Evolutionary conservation across 1,140 invertebrate species (phyloP), one percentile per base, ranked within the genome.

Genomic region (Aphidius ervi): DNA sequence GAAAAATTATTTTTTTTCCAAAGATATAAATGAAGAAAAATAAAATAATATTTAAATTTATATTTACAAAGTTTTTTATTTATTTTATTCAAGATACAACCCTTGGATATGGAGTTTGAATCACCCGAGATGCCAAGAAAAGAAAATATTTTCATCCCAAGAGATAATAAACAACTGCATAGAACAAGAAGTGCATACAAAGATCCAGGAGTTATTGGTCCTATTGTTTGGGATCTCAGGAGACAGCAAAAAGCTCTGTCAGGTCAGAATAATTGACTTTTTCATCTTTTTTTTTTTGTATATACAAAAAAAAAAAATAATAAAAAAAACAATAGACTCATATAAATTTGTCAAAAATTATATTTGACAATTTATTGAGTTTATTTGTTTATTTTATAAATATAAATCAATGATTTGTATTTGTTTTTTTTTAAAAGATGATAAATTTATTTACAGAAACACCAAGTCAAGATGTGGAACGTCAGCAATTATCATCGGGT

Each of bases 141-240:
- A 4, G 65, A 67, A 9, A 66, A 64, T 49, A 56, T 60, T 9
- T 57, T 58, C 9, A 58, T 20, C 37, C 39, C 60, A 56, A 56
- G 64, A 65, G 41, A 61, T 8, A 68, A 71, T 43, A 66, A 63
- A 10, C 67, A 68, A 57, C 65, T 77, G 6, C 56, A 61, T 9
- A 70, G 73, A 65, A 66, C 67, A 8, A 65, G 66, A 5, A 86
- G 85, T 43, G 71, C 76, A 5, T 67, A 69, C 5, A 85, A 84
- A 65, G 90, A 93, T 81, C 89, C 90, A 1, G 91, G 90, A n/a
- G 86, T 91, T n/a, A 82, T 92, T 37, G 89, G 90, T 0, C 91
- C 91, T 0, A 77, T 91, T 48, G 89, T 92, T 4, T 93, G 90
- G 90, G 86, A 91, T 72, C 71, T 89, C 50, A 88, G 89, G 16